These are phyloP conservation scores for Aleadryas rufinucha DNA, from an alignment of 2,113 vertebrate genomes.

Conservation along the genomic window DNA sequence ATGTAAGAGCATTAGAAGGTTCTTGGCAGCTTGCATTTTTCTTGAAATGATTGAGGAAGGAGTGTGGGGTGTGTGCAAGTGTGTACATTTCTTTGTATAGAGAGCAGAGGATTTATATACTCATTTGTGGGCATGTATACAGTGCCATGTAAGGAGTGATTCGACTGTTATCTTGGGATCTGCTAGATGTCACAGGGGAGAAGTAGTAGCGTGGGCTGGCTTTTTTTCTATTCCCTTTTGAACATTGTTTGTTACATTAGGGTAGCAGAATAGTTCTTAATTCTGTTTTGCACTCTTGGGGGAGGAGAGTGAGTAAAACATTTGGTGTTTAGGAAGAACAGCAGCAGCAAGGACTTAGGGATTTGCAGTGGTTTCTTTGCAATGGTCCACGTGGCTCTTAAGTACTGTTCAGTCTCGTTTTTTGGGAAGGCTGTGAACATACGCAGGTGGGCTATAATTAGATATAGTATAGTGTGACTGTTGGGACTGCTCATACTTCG, in stretches of 20 bases:
- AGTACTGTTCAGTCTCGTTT: not conserved
- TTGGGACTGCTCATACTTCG: not conserved
- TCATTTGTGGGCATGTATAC: not conserved
- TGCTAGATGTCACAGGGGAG: not conserved
- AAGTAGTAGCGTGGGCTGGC: not conserved
- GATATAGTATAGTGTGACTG: not conserved
- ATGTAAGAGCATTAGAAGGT: not conserved
- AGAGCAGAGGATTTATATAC: not conserved
- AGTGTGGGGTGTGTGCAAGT: not conserved
- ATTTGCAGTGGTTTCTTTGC: not conserved
- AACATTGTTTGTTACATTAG: not conserved
- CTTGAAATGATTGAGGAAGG: not conserved
- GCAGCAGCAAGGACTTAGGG: not conserved
- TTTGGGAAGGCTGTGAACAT: not conserved
- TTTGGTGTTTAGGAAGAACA: not conserved
- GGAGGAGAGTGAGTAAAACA: rapidly evolving
- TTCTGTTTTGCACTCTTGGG: not conserved
- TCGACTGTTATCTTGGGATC: not conserved
- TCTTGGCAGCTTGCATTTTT: not conserved
- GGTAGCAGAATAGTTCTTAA: not conserved
- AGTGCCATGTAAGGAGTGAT: not conserved
- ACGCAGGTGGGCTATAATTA: not conserved
- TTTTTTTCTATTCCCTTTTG: not conserved
- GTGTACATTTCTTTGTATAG: not conserved
- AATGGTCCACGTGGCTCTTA: not conserved